Base-by-base conservation (phyloP, 2,888 invertebrate species). In the Lycophotia porphyrea region DNA sequence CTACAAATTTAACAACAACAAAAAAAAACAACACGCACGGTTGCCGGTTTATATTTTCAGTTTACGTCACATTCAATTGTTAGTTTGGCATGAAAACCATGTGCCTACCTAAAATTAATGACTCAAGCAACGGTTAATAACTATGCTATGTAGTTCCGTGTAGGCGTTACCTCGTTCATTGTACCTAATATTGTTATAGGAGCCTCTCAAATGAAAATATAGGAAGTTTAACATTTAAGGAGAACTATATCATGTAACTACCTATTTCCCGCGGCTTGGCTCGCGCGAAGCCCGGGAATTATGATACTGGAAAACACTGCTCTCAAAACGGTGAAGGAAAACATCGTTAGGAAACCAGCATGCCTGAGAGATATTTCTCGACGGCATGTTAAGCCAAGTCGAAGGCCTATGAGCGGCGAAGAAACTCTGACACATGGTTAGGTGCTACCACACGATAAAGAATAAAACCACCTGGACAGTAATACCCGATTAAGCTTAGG, bases 121-220 rank as follows among this genome's bases (percentile, higher is more conserved):
- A 60, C 49, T 27, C 58, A 42, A 58, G 71, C 39, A 69, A 70
- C 71, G 58, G 49, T 66, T 70, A 34, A 70, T 55, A 64, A 66
- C 66, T 64, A 52, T 85, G 82, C 82, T 76, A 85, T 82, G 27
- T 44, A 47, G 58, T 82, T 70, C 71, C 8, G 58, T 61, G 73
- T 82, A 83, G 82, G 82, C 86, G 86, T 77, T 74, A 73, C 52
- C 31, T 47, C 13, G 21, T 36, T 69, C 52, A 71, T 42, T 68
- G 5, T 63, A 44, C 31, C 4, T 68, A 49, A 49, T 84, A 55
- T 69, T 74, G 21, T 69, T 49, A n/a, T 27, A 66, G 64, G 65
- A 69, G 55, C 60, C 44, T 60, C 52, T 72, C 42, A 55, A 74
- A 80, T 27, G 27, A 80, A 80, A 69, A 71, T 61, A 66, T 65